Percentiles rank a stretch among this genome's conserved stretches.
Evolutionary conservation across 2,113 vertebrate species (phyloP).

Genomic region (Plestiodon gilberti): DNA sequence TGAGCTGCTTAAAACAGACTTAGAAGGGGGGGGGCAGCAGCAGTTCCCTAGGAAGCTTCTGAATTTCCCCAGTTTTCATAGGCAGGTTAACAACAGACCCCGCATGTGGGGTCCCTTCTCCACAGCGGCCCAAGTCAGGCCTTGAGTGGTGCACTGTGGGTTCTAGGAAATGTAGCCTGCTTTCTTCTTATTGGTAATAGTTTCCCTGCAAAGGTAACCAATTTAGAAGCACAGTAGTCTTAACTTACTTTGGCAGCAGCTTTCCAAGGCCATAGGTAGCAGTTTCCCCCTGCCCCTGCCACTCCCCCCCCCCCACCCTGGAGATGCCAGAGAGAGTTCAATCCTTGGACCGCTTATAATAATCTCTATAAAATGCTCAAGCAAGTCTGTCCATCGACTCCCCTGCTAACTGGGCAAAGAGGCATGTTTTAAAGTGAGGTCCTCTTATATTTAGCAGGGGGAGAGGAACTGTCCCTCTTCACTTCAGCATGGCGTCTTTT

Average conservation of each 20-base stretch:
- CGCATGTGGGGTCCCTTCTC: background rate
- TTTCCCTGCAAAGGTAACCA: too few species aligned
- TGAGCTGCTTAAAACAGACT: background rate
- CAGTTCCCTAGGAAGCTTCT: background rate
- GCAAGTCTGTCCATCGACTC: background rate
- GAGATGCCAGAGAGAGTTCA: background rate
- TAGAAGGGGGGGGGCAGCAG: background rate
- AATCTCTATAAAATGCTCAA: background rate
- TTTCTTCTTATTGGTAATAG: background rate
- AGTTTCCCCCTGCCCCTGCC: too few species aligned
- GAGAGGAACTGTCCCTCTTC: too few species aligned
- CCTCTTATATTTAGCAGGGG: too few species aligned
- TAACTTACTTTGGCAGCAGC: background rate
- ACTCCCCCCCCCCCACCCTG: too few species aligned
- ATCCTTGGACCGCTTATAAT: background rate
- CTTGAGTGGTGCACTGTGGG: background rate
- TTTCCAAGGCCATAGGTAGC: background rate
- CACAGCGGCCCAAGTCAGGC: background rate
- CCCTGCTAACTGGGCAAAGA: background rate
- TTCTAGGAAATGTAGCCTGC: background rate
- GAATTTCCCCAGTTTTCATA: background rate
- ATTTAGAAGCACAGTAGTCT: background rate
- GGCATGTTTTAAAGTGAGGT: too few species aligned
- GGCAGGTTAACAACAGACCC: background rate
- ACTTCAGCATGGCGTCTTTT: too few species aligned